Evolutionary conservation across 64 coral and sea anemone genomes (phyloP), one percentile per base, ranked within the genome.

Genomic region (Dendrophyllia cribrosa): DNA sequence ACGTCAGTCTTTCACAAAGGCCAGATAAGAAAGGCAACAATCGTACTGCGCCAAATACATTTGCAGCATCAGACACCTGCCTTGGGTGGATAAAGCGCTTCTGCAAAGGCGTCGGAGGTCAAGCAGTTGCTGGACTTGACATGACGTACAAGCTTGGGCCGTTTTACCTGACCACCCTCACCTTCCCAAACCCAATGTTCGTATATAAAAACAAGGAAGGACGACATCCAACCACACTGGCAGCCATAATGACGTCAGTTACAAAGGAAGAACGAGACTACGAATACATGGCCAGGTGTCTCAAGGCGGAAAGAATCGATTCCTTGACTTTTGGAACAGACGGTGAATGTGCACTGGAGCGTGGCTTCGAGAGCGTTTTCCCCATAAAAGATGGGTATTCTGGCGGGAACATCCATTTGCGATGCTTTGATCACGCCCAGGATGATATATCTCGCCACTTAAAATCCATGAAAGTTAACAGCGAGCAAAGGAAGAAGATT

Each of bases 161-260:
- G 15, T 89, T 86, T 44, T 89, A 89, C 70, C 34, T 94, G 23
- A 89, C 70, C 1, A 94, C 87, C 44, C 23, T 89, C 20, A 77
- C 78, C 16, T 94, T 94, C 58, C 93, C 93, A 34, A 76, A 94
- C 58, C 87, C 87, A 20, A 89, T 94, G 78, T 94, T 94, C 66
- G 87, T 94, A 3, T 84, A 89, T 22, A 77, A 86, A 70, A 89
- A 74, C 23, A 93, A 88, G 9, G 53, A 63, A 71, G 15, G 70
- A 12, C 82, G 75, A 86, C 84, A 93, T 51, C 92, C 85, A 69
- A 83, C 92, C 59, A 93, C 92, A 69, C 78, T 94, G 23, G 92
- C 66, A 20, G 85, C 92, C 8, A 14, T 93, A 48, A 93, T 93
- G 92, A 93, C 92, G 0, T 88, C 85, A 5, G 74, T 62, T 14